A percentile compares a stretch with the other conserved stretches of the same genome.
phyloP scores from a whole-genome alignment of 2,797 vertebrate species.

The Acestrorhynchus altus region DNA sequence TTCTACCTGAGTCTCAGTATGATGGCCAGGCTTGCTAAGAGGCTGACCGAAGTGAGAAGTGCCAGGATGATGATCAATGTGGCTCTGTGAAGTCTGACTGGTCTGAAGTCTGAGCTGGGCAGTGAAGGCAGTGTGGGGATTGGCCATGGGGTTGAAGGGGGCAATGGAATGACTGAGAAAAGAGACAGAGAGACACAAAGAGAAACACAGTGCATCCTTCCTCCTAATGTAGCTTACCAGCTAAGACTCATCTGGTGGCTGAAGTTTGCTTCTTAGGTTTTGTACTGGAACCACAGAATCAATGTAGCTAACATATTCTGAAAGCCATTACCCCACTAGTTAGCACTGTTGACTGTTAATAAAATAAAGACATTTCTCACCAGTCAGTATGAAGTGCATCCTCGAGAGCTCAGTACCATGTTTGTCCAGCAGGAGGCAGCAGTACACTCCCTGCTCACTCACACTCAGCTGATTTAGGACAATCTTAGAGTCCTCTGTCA shows the following conservation, averaged over 20 bases:
- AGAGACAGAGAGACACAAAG: not conserved
- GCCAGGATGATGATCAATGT: slow-evolving; percentile 30
- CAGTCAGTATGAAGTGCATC: slow-evolving; percentile 67
- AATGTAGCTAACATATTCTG: too few relatives aligned
- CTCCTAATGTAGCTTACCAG: too few relatives aligned
- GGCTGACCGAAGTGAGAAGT: slow-evolving; percentile 38
- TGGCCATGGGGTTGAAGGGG: slow-evolving; percentile 24
- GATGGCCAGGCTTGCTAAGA: slow-evolving; percentile 38
- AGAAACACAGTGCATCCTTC: not conserved
- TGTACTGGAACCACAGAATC: not conserved
- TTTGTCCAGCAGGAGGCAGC: slow-evolving; percentile 69
- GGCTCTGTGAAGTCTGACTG: slow-evolving; percentile 1
- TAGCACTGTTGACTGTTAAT: too few relatives aligned
- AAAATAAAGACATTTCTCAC: slow-evolving; percentile 56
- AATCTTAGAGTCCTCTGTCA: slow-evolving; percentile 72
- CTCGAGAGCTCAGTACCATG: slow-evolving; percentile 67
- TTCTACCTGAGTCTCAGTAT: slow-evolving; percentile 32
- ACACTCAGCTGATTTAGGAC: slow-evolving; percentile 75
- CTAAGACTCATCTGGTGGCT: too few relatives aligned
- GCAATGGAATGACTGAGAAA: slow-evolving; percentile 43
- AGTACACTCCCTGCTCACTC: slow-evolving; percentile 72
- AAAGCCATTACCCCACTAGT: too few relatives aligned
- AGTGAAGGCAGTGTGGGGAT: slow-evolving; percentile 34
- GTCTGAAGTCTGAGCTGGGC: slow-evolving; percentile 8
- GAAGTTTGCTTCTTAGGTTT: not conserved